Evolutionary conservation across 1,140 invertebrate species (phyloP).

Genomic region (Galleria mellonella): DNA sequence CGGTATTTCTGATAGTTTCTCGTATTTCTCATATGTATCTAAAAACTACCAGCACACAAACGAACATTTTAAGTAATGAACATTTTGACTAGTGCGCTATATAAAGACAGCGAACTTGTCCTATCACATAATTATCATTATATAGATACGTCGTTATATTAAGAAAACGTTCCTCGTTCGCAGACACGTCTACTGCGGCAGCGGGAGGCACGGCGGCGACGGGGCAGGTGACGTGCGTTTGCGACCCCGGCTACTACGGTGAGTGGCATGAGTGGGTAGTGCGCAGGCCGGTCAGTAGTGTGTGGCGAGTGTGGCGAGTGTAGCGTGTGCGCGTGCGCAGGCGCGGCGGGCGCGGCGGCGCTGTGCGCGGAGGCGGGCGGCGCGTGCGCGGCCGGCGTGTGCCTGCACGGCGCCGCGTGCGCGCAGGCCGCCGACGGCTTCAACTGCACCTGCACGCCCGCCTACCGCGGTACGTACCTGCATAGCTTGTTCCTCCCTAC

Average conservation of each 20-base stretch:
- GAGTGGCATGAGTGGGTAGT: conserved; percentile 26
- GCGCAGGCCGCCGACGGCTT: conserved; percentile 74
- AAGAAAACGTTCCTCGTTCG: too few relatives aligned
- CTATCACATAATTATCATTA: too few relatives aligned
- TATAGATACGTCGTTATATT: too few relatives aligned
- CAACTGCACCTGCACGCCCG: conserved; percentile 81
- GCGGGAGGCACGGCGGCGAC: conserved; percentile 37
- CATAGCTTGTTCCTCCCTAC: too few relatives aligned
- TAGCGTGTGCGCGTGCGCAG: conserved; percentile 46
- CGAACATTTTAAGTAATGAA: too few relatives aligned
- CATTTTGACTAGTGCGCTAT: too few relatives aligned
- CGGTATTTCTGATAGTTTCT: too few relatives aligned
- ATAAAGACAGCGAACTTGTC: too few relatives aligned
- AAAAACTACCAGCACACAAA: too few relatives aligned
- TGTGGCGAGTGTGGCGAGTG: not conserved
- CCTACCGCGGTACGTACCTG: conserved; percentile 80
- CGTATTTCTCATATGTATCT: too few relatives aligned
- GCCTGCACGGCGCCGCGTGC: conserved; percentile 77
- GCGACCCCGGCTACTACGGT: conserved; percentile 83
- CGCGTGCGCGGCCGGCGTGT: conserved; percentile 72
- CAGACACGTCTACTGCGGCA: conserved; percentile 37
- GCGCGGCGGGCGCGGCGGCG: conserved; percentile 78
- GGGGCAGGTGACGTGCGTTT: conserved; percentile 75
- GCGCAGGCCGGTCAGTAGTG: not conserved
- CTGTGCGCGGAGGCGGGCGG: conserved; percentile 80